Percentiles rank a stretch among this genome's conserved stretches.
phyloP scores from a whole-genome alignment of 2,797 vertebrate genomes.

The Sciurus vulgaris region DNA sequence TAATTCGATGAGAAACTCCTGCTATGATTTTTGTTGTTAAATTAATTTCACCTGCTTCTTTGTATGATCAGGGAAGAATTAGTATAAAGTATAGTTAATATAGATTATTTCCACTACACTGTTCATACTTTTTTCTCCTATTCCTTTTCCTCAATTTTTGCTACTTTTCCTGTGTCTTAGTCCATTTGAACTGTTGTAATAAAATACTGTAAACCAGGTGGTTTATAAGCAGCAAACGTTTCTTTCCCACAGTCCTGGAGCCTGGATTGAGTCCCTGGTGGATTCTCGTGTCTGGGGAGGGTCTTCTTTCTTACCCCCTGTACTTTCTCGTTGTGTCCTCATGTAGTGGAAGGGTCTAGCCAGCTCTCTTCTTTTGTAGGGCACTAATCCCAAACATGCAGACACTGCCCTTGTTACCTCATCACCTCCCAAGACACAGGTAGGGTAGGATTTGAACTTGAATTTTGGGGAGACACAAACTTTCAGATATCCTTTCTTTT shows the following conservation, averaged over 20 bases:
- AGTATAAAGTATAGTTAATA: constrained; percentile 11
- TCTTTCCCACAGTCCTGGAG: not conserved
- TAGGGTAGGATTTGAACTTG: not conserved
- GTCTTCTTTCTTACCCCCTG: not conserved
- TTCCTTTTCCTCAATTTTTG: constrained; percentile 17
- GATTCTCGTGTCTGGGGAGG: not conserved
- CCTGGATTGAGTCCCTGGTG: not conserved
- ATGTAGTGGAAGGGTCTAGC: not conserved
- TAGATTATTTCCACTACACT: constrained; percentile 33
- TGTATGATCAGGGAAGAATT: not conserved
- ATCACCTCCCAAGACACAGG: not conserved
- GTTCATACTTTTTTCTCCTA: not conserved
- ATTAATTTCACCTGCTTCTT: not conserved
- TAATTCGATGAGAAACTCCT: constrained; percentile 11
- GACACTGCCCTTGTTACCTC: not conserved
- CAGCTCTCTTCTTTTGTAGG: not conserved
- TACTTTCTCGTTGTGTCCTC: not conserved
- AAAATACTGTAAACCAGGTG: not conserved
- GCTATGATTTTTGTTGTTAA: not conserved
- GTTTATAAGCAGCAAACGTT: not conserved
- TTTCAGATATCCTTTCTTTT: not conserved
- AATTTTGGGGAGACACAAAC: not conserved
- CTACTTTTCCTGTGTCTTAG: not conserved
- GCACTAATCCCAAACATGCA: not conserved
- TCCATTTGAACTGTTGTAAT: not conserved